Conservation (phyloP, 2,888 invertebrate species). For the Eupithecia abbreviata region DNA sequence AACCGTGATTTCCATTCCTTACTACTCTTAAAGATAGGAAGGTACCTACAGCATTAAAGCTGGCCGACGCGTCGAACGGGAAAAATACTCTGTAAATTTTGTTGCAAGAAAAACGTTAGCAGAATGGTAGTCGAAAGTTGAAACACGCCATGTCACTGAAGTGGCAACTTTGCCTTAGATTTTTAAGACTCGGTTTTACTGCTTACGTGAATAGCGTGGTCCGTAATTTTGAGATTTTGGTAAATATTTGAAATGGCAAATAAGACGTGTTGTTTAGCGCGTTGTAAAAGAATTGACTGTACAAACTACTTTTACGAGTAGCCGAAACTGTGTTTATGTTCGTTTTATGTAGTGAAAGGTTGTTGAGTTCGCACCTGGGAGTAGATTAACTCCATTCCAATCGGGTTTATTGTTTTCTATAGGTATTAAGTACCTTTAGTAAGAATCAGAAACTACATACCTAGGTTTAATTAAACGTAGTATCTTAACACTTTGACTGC, state of each 20-base stretch:
- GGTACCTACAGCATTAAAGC: neutral
- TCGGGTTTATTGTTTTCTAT: neutral
- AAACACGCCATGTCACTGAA: neutral
- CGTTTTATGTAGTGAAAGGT: slow-evolving; percentile 22
- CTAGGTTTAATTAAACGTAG: neutral
- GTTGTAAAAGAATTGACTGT: slow-evolving; percentile 32
- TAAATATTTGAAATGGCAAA: slow-evolving; percentile 39
- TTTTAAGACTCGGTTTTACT: slow-evolving; percentile 29
- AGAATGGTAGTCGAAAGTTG: neutral
- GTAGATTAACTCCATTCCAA: slow-evolving; percentile 1
- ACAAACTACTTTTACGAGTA: slow-evolving; percentile 21
- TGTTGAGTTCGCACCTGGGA: slow-evolving; percentile 13
- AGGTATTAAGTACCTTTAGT: neutral
- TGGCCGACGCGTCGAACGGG: neutral
- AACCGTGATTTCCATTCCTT: slow-evolving; percentile 4
- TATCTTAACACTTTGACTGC: too few relatives aligned
- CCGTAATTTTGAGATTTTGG: slow-evolving; percentile 41
- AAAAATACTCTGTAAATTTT: neutral
- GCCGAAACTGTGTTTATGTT: slow-evolving; percentile 23
- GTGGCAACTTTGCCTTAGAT: slow-evolving; percentile 12
- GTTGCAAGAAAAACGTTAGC: neutral
- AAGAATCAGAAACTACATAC: neutral
- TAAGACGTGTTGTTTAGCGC: slow-evolving; percentile 29
- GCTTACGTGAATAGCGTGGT: slow-evolving; percentile 32
- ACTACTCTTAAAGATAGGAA: neutral